phyloP scores from a whole-genome alignment of 2,113 vertebrate genomes.

The Macroglossus sobrinus region DNA sequence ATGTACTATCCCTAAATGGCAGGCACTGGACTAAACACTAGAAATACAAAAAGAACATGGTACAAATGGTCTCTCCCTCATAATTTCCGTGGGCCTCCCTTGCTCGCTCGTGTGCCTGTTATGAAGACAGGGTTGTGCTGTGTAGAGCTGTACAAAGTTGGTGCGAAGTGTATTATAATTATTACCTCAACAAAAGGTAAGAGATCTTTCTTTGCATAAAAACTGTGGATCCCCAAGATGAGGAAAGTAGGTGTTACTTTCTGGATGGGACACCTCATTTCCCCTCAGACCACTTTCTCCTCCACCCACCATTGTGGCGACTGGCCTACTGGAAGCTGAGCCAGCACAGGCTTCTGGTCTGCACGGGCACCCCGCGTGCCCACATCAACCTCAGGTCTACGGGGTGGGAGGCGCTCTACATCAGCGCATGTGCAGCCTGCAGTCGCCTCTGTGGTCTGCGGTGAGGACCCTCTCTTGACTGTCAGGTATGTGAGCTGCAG shows the following conservation, averaged over 20 bases:
- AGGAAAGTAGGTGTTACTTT: not conserved
- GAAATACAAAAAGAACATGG: not conserved
- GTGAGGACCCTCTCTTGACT: accelerated
- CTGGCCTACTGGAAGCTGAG: accelerated
- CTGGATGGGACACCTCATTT: accelerated
- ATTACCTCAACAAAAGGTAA: not conserved
- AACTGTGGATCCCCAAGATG: not conserved
- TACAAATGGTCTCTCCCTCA: not conserved
- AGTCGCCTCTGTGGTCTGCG: accelerated
- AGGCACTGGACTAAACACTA: not conserved
- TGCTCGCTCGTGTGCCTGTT: not conserved
- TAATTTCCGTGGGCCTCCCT: not conserved
- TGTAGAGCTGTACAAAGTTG: not conserved
- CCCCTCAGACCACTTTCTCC: not conserved
- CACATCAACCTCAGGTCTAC: too few species aligned
- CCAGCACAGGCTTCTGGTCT: accelerated
- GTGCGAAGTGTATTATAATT: not conserved
- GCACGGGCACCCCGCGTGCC: accelerated
- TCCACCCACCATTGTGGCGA: accelerated
- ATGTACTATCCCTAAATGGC: not conserved
- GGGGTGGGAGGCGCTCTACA: accelerated
- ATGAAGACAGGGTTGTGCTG: not conserved
- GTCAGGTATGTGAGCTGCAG: accelerated
- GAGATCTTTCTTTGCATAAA: not conserved
- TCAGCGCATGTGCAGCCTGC: accelerated